phyloP scores from a whole-genome alignment of 1,140 invertebrate genomes.

The Listronotus bonariensis region DNA sequence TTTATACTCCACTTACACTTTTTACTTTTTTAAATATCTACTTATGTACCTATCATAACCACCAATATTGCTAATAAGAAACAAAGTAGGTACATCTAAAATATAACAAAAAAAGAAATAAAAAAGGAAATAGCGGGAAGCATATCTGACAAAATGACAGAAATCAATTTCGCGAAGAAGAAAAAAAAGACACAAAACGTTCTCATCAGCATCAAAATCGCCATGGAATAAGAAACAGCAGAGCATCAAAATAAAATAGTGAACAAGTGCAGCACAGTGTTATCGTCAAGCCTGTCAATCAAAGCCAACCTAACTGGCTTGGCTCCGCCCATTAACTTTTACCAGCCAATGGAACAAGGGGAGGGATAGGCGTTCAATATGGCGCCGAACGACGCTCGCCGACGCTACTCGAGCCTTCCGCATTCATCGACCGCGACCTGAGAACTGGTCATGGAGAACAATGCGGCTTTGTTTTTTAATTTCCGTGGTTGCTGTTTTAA shows the following conservation, averaged over 20 bases:
- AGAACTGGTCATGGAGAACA: conserved; percentile 28
- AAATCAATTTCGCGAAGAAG: conserved; percentile 25
- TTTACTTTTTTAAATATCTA: too few species aligned
- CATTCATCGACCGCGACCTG: conserved; percentile 34
- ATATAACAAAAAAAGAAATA: conserved; percentile 5
- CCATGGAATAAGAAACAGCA: conserved; percentile 35
- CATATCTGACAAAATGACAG: conserved; percentile 18
- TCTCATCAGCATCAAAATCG: conserved; percentile 25
- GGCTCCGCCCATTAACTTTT: conserved; percentile 44
- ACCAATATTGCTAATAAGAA: neutral
- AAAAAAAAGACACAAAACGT: conserved; percentile 22
- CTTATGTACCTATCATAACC: too few species aligned
- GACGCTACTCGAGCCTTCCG: conserved; percentile 22
- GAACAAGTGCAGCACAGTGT: conserved; percentile 41
- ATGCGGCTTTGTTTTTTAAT: conserved; percentile 19
- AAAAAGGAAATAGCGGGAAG: conserved; percentile 3
- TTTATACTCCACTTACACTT: neutral
- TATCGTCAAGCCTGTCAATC: conserved; percentile 50
- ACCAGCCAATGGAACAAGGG: conserved; percentile 41
- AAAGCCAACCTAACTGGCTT: conserved; percentile 39
- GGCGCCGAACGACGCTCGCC: conserved; percentile 45
- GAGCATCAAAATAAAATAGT: conserved; percentile 45
- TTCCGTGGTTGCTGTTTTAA: conserved; percentile 2
- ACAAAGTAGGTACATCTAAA: neutral
- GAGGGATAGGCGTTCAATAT: conserved; percentile 48